Conservation (phyloP, 1,140 invertebrate genomes). For the Aphaenogaster rudis region DNA sequence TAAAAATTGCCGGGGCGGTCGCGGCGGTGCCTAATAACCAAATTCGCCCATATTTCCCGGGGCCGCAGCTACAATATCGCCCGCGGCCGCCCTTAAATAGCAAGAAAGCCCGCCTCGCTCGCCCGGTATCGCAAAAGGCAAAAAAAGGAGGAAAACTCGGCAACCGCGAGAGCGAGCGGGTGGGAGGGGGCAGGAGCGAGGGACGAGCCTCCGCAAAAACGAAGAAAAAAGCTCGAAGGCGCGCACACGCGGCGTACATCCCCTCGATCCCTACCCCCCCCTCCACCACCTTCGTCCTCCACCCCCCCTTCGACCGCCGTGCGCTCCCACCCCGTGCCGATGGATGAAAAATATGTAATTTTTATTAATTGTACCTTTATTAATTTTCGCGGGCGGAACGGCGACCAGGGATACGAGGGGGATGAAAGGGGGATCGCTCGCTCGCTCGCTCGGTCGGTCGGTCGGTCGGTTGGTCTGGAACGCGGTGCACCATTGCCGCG, state of each 20-base stretch:
- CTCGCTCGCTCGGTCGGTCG: slow-evolving; percentile 52
- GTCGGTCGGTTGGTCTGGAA: slow-evolving; percentile 60
- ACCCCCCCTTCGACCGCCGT: slow-evolving; percentile 5
- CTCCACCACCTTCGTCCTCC: neutral
- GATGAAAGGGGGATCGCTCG: neutral
- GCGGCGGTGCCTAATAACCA: slow-evolving; percentile 56
- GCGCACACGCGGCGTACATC: slow-evolving; percentile 41
- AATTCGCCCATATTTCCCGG: slow-evolving; percentile 58
- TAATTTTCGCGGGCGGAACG: slow-evolving; percentile 76
- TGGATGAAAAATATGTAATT: slow-evolving; percentile 84
- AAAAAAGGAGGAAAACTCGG: slow-evolving; percentile 52
- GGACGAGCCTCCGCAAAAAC: slow-evolving; percentile 37
- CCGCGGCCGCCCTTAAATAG: slow-evolving; percentile 54
- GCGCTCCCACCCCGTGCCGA: slow-evolving; percentile 60
- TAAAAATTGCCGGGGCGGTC: slow-evolving; percentile 47
- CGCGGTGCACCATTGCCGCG: slow-evolving; percentile 63
- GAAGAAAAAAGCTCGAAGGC: slow-evolving; percentile 29
- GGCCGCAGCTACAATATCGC: slow-evolving; percentile 61
- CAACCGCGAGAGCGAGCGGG: neutral
- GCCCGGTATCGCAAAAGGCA: slow-evolving; percentile 45
- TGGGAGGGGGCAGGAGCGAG: neutral
- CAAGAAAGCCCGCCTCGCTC: slow-evolving; percentile 57
- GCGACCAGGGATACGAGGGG: slow-evolving; percentile 22
- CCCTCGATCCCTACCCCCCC: neutral
- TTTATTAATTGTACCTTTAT: slow-evolving; percentile 84